Conservation (phyloP, 2,797 vertebrate genomes). For the Gallirallus australis region DNA sequence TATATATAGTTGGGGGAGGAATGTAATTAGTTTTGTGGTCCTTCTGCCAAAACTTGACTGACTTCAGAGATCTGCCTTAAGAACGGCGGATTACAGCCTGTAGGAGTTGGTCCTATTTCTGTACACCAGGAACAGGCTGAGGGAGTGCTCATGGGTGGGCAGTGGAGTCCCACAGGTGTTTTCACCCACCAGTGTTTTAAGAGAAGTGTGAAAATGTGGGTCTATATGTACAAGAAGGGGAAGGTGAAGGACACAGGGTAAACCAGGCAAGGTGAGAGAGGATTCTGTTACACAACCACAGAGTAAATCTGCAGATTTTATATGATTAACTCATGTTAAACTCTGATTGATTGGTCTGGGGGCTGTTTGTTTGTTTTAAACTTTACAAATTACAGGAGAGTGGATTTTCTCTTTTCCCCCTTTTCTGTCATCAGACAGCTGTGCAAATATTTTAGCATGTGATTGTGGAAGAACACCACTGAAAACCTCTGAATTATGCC, state of each 20-base stretch:
- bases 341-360: neutral
- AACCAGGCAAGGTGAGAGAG: neutral
- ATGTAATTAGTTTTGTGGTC: neutral
- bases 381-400: neutral
- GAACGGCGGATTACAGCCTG: neutral
- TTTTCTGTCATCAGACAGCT: conserved; percentile 64
- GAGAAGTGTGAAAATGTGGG: neutral
- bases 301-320: neutral
- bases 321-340: neutral
- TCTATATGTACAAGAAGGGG: neutral
- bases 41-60: conserved; percentile 43
- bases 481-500: conserved; percentile 62
- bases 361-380: neutral
- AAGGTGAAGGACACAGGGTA: neutral
- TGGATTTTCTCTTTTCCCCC: neutral
- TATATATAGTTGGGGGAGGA: conserved; percentile 21
- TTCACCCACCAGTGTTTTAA: neutral
- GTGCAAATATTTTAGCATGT: conserved; percentile 72
- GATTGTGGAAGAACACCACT: conserved; percentile 62
- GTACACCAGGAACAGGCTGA: neutral
- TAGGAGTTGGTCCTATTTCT: conserved; percentile 19
- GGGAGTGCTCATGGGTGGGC: neutral
- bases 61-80: conserved; percentile 4
- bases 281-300: neutral
- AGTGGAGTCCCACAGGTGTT: accelerated